Evolutionary conservation across 2,797 vertebrate species (phyloP).

Genomic region (Coregonus suidteri): DNA sequence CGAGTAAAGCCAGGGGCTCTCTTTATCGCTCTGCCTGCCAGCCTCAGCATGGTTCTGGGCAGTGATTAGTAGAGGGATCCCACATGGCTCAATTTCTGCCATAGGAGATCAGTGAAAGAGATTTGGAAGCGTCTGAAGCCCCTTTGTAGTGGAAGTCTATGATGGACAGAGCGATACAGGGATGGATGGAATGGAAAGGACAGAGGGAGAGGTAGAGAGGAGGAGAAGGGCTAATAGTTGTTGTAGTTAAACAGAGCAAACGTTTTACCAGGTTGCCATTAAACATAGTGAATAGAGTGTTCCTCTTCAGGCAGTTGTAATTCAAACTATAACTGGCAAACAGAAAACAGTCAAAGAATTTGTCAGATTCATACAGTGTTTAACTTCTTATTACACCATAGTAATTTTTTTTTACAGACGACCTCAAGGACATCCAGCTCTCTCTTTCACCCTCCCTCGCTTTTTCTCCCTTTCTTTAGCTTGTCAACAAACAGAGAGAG

Average conservation of each 20-base stretch:
- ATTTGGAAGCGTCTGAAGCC: slow-evolving; percentile 64
- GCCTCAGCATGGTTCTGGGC: slow-evolving; percentile 68
- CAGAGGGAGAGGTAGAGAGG: slow-evolving; percentile 38
- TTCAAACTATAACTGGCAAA: neutral
- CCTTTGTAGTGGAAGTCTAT: slow-evolving; percentile 67
- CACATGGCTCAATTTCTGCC: slow-evolving; percentile 67
- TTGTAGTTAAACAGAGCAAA: neutral
- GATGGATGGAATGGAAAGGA: slow-evolving; percentile 40
- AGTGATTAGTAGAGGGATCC: slow-evolving; percentile 71
- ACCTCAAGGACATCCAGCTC: neutral
- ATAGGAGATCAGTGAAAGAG: slow-evolving; percentile 68
- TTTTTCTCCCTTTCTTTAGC: neutral
- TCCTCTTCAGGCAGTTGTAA: neutral
- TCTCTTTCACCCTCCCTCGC: neutral
- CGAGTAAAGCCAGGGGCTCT: slow-evolving; percentile 65
- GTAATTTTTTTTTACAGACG: neutral
- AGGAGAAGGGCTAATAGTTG: slow-evolving; percentile 1
- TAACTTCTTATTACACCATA: neutral
- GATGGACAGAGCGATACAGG: slow-evolving; percentile 60
- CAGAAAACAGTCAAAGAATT: neutral
- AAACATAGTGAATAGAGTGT: too few species aligned
- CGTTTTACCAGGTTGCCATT: neutral
- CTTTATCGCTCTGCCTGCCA: slow-evolving; percentile 72
- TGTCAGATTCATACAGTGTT: neutral
- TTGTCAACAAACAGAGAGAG: neutral